These are phyloP conservation scores for Setophaga petechia DNA, from an alignment of 2,113 vertebrate genomes.

Conservation along the genomic window DNA sequence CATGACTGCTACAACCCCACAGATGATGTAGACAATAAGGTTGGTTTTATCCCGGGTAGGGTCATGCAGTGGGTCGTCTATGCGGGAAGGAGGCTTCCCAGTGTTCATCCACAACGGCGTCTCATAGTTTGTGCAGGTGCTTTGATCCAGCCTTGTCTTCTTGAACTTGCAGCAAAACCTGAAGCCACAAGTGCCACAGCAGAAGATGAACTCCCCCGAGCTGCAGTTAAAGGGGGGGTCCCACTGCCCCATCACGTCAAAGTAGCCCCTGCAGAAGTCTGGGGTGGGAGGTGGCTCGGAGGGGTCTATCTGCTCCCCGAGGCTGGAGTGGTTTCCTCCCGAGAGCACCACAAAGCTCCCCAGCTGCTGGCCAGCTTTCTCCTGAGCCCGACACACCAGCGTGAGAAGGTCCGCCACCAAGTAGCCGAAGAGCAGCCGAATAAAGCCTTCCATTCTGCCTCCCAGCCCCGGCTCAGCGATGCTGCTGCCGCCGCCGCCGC, in stretches of 20 bases:
- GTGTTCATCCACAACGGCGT: conserved; percentile 93
- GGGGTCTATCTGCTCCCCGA: conserved; percentile 81
- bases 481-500: conserved; percentile 65
- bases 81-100: conserved; percentile 90
- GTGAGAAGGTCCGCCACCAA: conserved; percentile 91
- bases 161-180: conserved; percentile 97
- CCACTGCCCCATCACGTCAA: conserved; percentile 99
- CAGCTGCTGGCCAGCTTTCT: conserved; percentile 86
- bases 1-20: conserved; percentile 98
- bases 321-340: conserved; percentile 87
- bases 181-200: conserved; percentile 99
- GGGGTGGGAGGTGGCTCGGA: conserved; percentile 88
- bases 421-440: conserved; percentile 88
- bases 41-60: conserved; percentile 98
- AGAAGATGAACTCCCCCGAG: conserved; percentile 95
- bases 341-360: conserved; percentile 92
- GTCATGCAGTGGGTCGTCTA: conserved; percentile 87
- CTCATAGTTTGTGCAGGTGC: conserved; percentile 95
- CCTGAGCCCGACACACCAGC: conserved; percentile 91
- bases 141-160: conserved; percentile 92
- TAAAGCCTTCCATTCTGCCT: conserved; percentile 79
- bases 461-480: conserved; percentile 62
- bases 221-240: conserved; percentile 96
- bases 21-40: conserved; percentile 98
- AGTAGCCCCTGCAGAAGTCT: conserved; percentile 94